phyloP scores from a whole-genome alignment of 2,113 vertebrate species.

The Fulica atra region DNA sequence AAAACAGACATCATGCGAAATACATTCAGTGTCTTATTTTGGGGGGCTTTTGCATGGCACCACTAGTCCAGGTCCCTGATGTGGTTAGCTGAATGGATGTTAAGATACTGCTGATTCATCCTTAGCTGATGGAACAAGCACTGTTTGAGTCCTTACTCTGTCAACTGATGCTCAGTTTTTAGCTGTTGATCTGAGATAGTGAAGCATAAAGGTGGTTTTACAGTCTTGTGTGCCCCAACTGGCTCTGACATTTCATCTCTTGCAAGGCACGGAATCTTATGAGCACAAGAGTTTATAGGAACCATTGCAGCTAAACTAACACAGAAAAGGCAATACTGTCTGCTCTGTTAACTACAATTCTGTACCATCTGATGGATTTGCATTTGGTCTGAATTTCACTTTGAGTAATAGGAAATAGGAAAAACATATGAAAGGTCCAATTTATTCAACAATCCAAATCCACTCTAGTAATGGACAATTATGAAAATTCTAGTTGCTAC shows the following conservation, averaged over 20 bases:
- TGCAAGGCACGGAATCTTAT: background rate
- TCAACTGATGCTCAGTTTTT: background rate
- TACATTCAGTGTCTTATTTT: background rate
- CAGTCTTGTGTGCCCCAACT: background rate
- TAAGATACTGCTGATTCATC: background rate
- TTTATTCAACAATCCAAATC: background rate
- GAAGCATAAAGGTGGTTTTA: background rate
- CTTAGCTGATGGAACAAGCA: background rate
- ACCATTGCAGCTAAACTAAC: background rate
- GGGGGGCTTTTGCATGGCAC: background rate
- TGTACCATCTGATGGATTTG: background rate
- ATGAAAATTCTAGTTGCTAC: background rate
- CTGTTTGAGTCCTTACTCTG: background rate
- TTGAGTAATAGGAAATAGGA: background rate
- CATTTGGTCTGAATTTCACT: background rate
- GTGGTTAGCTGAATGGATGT: background rate
- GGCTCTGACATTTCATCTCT: background rate
- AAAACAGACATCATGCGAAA: background rate
- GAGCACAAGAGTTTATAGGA: background rate
- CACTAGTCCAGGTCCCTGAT: rapidly evolving
- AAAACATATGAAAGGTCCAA: background rate
- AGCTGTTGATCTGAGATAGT: background rate
- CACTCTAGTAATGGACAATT: background rate
- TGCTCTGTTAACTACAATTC: background rate
- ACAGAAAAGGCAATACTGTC: background rate